Evolutionary conservation across 2,888 invertebrate genomes (phyloP), one percentile per base, ranked within the genome.

Genomic region (Eumacrocentrus americanus): DNA sequence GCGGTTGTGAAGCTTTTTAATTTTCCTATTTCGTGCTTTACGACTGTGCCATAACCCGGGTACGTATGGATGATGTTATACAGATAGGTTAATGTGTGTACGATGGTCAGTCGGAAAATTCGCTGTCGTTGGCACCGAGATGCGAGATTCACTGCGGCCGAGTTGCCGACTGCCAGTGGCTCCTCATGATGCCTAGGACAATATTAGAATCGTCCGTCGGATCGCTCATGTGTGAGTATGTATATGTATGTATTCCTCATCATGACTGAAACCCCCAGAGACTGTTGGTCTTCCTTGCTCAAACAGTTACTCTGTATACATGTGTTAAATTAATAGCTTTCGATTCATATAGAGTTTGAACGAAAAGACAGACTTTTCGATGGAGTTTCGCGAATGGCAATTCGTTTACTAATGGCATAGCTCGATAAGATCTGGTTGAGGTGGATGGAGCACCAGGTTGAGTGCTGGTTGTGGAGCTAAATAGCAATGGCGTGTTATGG

Each of bases 151-250:
- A 35, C 1, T 18, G 7, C 34, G 48, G 64, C 64, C 68, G 65
- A 62, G 59, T 63, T 66, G 62, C 61, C 63, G 64, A 60, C 60
- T 63, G 68, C 70, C 51, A 67, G 69, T 68, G 64, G 66, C 72
- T 67, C 67, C 63, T 48, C 29, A 14, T 47, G 12, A 2, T 67
- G 69, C 72, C 73, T 76, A 74, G 73, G 78, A 77, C 78, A 79
- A 79, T 79, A 79, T 79, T 79, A 79, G 79, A 78, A 73, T 70
- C 72, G 63, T 61, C 34, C 14, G 16, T 18, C 25, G 50, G 35
- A 34, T 12, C 25, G 29, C 16, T 29, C 35, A 34, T 22, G 6
- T 14, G n/a, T n/a, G n/a, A n/a, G 16, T 16, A 16, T 44, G 20
- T 46, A 20, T 46, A 20, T 52, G 12, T 38, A 16, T 53, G 6